Conservation (phyloP, 2,113 vertebrate species). For the Nestor notabilis region DNA sequence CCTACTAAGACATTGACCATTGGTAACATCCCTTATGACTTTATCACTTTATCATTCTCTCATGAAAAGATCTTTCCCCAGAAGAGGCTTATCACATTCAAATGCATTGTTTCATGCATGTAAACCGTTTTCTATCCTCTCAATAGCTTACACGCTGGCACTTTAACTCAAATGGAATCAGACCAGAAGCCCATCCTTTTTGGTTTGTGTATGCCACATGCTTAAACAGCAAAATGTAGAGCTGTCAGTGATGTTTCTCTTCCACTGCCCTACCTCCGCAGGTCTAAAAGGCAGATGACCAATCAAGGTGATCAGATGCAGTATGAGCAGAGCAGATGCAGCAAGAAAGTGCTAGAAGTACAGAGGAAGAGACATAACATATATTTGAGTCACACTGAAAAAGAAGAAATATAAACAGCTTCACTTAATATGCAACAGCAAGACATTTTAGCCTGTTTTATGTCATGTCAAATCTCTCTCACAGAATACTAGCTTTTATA, state of each 20-base stretch:
- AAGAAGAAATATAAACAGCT: not conserved
- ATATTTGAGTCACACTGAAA: not conserved
- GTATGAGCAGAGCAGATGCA: not conserved
- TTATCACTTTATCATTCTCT: not conserved
- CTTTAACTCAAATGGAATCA: not conserved
- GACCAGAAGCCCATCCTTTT: not conserved
- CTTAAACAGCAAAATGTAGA: not conserved
- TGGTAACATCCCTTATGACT: not conserved
- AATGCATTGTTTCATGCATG: not conserved
- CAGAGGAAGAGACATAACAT: not conserved
- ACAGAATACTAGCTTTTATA: not conserved
- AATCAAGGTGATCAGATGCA: not conserved
- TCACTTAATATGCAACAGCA: not conserved
- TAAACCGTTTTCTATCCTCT: not conserved
- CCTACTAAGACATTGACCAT: not conserved
- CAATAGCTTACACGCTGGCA: not conserved
- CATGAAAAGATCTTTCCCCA: not conserved
- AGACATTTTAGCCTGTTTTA: not conserved
- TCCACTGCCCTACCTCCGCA: not conserved
- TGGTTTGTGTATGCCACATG: not conserved
- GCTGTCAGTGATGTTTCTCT: not conserved
- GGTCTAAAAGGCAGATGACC: not conserved
- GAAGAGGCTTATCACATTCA: not conserved
- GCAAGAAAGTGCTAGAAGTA: not conserved
- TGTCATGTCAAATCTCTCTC: not conserved